A percentile compares a stretch with the other conserved stretches of the same genome.
Conservation (phyloP, 2,797 vertebrate genomes). For the Oreortyx pictus region DNA sequence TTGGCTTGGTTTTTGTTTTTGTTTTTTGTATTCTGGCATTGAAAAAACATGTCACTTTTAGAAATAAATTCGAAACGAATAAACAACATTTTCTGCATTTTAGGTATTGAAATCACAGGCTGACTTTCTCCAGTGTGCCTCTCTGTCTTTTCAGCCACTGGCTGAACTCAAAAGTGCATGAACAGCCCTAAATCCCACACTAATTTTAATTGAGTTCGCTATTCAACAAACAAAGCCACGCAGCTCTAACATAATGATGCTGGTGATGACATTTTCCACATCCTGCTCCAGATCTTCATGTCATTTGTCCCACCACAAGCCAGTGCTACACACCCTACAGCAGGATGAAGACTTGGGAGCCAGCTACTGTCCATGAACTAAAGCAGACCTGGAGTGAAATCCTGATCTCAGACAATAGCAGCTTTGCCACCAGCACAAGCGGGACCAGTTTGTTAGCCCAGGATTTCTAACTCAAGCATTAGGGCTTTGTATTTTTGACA, state of each 20-base stretch:
- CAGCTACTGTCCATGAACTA: constrained; percentile 54
- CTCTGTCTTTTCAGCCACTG: constrained; percentile 26
- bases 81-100: background rate
- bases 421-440: constrained; percentile 32
- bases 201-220: constrained; percentile 29
- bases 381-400: constrained; percentile 51
- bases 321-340: background rate
- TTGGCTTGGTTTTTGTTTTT: too few species aligned
- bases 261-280: constrained; percentile 61
- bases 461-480: constrained; percentile 32
- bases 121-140: constrained; percentile 5
- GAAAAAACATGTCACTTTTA: background rate
- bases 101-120: constrained; percentile 7
- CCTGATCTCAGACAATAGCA: constrained; percentile 47
- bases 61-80: constrained; percentile 31
- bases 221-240: constrained; percentile 57
- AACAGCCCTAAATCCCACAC: constrained; percentile 42
- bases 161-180: background rate
- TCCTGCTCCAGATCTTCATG: constrained; percentile 43
- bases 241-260: constrained; percentile 28
- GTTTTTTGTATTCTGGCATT: background rate
- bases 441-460: constrained; percentile 2
- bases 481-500: constrained; percentile 48
- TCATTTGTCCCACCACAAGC: constrained; percentile 37
- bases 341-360: constrained; percentile 4